Conservation (phyloP, 53 echinoderm and acorn worm genomes). For the Luidia sarsii region DNA sequence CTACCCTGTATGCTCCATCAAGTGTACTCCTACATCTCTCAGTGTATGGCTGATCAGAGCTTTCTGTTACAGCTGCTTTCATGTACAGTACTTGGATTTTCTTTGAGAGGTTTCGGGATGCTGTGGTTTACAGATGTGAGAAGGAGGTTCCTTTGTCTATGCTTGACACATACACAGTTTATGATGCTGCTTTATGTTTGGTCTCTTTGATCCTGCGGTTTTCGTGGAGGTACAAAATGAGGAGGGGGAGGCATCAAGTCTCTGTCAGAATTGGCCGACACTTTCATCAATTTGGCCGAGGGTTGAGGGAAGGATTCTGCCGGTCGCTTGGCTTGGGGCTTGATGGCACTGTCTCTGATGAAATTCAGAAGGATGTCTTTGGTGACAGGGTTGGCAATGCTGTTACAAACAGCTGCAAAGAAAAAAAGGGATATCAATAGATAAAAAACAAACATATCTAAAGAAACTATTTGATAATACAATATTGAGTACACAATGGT, state of each 20-base stretch:
- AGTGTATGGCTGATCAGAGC: no score
- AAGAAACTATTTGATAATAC: neutral
- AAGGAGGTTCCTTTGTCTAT: no score
- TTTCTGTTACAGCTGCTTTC: no score
- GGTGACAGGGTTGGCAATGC: slow-evolving; percentile 84
- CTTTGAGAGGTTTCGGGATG: no score
- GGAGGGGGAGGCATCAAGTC: slow-evolving; percentile 51
- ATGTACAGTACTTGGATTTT: no score
- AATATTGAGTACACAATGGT: no score
- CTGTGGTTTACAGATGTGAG: no score
- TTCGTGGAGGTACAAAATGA: neutral
- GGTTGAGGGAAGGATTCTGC: neutral
- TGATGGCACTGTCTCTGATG: slow-evolving; percentile 79
- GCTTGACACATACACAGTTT: no score
- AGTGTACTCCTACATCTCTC: no score
- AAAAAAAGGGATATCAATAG: neutral
- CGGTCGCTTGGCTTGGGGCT: slow-evolving; percentile 41
- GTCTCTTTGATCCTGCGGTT: neutral
- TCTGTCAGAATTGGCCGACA: slow-evolving; percentile 7
- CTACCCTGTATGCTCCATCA: no score
- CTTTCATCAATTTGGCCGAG: neutral
- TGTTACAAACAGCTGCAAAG: slow-evolving; percentile 83
- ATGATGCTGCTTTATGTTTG: no score
- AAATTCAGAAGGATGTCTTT: slow-evolving; percentile 79
- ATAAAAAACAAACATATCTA: neutral